phyloP scores from a whole-genome alignment of 2,113 vertebrate species.

The Eretmochelys imbricata region DNA sequence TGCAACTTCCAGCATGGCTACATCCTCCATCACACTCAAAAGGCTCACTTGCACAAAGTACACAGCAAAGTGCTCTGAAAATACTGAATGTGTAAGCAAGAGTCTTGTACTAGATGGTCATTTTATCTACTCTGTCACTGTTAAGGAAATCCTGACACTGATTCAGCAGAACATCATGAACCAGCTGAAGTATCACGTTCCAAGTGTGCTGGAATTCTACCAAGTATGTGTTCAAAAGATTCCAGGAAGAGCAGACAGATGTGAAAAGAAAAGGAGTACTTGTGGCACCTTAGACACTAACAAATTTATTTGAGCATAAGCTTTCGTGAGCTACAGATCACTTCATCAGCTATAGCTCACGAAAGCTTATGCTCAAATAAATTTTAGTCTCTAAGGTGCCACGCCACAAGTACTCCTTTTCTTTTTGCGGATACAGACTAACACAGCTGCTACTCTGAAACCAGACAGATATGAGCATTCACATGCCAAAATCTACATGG shows the following conservation, averaged over 20 bases:
- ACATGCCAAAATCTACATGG: not conserved
- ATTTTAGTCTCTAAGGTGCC: too few species aligned
- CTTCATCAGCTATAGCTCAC: too few species aligned
- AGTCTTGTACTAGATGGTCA: not conserved
- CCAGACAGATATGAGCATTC: constrained; percentile 6
- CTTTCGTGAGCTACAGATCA: too few species aligned
- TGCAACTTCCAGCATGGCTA: not conserved
- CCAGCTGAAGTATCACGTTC: not conserved
- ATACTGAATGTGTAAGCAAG: not conserved
- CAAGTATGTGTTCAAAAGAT: not conserved
- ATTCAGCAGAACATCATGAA: constrained; percentile 36
- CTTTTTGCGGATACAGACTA: too few species aligned
- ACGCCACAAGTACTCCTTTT: too few species aligned
- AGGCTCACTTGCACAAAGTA: not conserved
- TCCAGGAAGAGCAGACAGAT: constrained; percentile 48
- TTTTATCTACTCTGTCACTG: not conserved
- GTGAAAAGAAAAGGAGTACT: not conserved
- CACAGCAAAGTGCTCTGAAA: constrained; percentile 1
- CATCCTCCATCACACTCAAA: not conserved
- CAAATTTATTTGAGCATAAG: too few species aligned
- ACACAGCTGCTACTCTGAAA: too few species aligned
- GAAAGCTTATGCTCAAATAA: too few species aligned
- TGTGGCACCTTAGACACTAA: too few species aligned
- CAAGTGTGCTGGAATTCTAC: constrained; percentile 24
- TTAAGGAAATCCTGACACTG: not conserved